phyloP scores from a whole-genome alignment of 2,113 vertebrate genomes.

The Dendrocopos noguchii region DNA sequence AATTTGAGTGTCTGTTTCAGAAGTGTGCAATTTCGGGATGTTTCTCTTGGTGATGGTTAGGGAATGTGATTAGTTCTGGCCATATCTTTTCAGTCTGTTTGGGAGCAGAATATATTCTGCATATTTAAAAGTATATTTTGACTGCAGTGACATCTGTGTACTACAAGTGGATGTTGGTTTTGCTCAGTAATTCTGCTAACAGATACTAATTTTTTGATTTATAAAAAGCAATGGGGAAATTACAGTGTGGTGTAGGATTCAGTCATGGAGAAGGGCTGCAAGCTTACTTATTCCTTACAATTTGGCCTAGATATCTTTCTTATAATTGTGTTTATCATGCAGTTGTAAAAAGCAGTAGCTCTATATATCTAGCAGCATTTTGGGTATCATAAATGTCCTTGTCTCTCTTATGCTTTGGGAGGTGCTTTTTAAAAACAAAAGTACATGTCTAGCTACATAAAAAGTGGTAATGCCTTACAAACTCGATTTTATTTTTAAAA shows the following conservation, averaged over 20 bases:
- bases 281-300: neutral
- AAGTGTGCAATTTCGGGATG: neutral
- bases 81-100: neutral
- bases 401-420: neutral
- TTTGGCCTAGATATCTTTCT: neutral
- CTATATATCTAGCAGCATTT: neutral
- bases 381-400: neutral
- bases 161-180: neutral
- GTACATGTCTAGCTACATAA: neutral
- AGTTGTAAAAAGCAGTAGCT: neutral
- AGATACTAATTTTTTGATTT: neutral
- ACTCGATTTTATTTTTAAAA: neutral
- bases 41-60: neutral
- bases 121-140: neutral
- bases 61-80: neutral
- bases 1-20: neutral
- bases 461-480: neutral
- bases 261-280: neutral
- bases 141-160: neutral
- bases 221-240: neutral
- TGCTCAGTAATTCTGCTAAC: neutral
- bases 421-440: neutral
- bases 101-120: neutral
- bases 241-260: neutral
- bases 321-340: neutral